These are phyloP conservation scores for Pocota personata DNA, from an alignment of 2,888 invertebrate genomes.

Conservation along the genomic window DNA sequence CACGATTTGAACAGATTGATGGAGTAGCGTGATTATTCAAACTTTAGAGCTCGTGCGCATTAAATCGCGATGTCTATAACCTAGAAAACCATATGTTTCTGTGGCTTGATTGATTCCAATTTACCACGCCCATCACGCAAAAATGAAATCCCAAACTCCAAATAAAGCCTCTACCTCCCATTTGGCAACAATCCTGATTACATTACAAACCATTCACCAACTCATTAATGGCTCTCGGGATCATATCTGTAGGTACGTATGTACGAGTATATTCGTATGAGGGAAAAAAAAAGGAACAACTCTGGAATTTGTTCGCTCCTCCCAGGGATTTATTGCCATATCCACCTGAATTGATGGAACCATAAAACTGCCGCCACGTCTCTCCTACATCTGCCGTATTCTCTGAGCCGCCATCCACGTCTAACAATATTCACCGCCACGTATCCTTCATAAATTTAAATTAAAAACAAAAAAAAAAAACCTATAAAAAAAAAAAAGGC, in stretches of 20 bases:
- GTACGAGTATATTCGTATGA: background rate
- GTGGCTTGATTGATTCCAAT: conserved; percentile 68
- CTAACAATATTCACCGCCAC: conserved; percentile 63
- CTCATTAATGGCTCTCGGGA: conserved; percentile 65
- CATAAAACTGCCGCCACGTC: conserved; percentile 58
- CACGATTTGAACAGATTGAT: conserved; percentile 72
- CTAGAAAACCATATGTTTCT: conserved; percentile 73
- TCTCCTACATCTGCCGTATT: conserved; percentile 29
- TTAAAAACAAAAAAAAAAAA: conserved; percentile 73
- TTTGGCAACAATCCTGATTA: conserved; percentile 64
- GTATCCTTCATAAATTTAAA: conserved; percentile 72
- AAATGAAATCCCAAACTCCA: conserved; percentile 52
- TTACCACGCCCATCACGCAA: conserved; percentile 71
- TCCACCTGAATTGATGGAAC: conserved; percentile 72
- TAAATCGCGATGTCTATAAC: conserved; percentile 67
- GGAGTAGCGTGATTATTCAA: conserved; percentile 71
- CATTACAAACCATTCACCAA: conserved; percentile 70
- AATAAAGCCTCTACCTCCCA: conserved; percentile 33
- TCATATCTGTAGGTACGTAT: background rate
- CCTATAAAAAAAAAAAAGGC: conserved; percentile 45
- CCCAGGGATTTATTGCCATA: conserved; percentile 73
- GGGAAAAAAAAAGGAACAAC: background rate
- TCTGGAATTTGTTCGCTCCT: conserved; percentile 57
- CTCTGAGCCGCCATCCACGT: conserved; percentile 26
- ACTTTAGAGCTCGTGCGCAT: conserved; percentile 59